phyloP scores from a whole-genome alignment of 2,888 invertebrate species.

The Lamellibrachia columna region DNA sequence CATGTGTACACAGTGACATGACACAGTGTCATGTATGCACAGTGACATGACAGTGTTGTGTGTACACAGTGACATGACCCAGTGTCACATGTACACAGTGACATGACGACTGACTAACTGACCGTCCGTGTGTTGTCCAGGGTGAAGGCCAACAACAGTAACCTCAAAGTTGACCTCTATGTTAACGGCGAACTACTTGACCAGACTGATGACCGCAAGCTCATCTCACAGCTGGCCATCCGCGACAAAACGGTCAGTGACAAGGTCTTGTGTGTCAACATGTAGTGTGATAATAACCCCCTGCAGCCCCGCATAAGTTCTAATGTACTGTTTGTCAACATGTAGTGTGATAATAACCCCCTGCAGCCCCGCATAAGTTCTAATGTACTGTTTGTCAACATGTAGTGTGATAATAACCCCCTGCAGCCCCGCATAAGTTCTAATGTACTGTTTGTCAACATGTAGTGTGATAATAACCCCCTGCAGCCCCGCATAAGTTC shows the following conservation, averaged over 20 bases:
- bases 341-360: neutral
- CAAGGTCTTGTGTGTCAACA: neutral
- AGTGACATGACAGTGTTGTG: too few relatives aligned
- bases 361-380: too few relatives aligned
- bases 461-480: neutral
- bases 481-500: too few relatives aligned
- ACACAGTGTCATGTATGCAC: too few relatives aligned
- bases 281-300: neutral
- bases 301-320: too few relatives aligned
- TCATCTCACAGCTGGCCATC: constrained; percentile 84
- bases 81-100: too few relatives aligned
- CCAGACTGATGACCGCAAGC: constrained; percentile 85
- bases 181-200: constrained; percentile 89
- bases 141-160: constrained; percentile 70
- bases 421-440: too few relatives aligned
- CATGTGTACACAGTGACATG: too few relatives aligned
- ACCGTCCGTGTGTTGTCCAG: constrained; percentile 52
- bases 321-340: neutral
- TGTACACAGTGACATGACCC: too few relatives aligned
- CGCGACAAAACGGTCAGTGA: constrained; percentile 84
- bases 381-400: neutral
- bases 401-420: neutral
- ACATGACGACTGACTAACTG: too few relatives aligned
- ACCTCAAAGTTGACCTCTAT: constrained; percentile 90
- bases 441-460: neutral